Percentiles rank a stretch among this genome's conserved stretches.
Evolutionary conservation across 2,888 invertebrate genomes (phyloP).

Genomic region (Drosophila meridionalis): DNA sequence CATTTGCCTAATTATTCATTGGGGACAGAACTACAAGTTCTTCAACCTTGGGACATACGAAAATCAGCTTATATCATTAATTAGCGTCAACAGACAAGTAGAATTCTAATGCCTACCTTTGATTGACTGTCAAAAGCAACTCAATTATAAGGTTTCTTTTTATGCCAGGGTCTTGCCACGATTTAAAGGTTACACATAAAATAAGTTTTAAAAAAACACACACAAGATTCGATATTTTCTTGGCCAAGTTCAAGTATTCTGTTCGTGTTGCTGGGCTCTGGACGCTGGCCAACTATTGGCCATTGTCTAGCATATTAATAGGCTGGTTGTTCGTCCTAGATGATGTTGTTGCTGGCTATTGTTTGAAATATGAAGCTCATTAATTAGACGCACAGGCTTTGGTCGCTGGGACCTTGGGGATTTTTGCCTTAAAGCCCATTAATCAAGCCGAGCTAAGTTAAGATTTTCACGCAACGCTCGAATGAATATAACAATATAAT

Average conservation of each 20-base stretch:
- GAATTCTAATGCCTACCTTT: neutral
- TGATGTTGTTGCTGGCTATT: slow-evolving; percentile 28
- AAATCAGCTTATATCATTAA: neutral
- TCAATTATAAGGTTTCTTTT: neutral
- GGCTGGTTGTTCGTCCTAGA: slow-evolving; percentile 11
- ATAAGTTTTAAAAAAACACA: neutral
- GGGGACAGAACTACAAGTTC: neutral
- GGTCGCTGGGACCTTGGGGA: slow-evolving; percentile 55
- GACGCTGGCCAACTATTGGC: slow-evolving; percentile 27
- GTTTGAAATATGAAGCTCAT: slow-evolving; percentile 59
- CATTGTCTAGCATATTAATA: slow-evolving; percentile 53
- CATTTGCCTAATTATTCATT: neutral
- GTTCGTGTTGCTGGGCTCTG: slow-evolving; percentile 1
- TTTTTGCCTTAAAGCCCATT: slow-evolving; percentile 48
- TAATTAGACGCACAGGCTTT: slow-evolving; percentile 65
- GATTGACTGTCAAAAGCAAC: neutral
- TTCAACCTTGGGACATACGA: neutral
- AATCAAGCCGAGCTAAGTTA: slow-evolving; percentile 61
- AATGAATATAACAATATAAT: slow-evolving; percentile 65
- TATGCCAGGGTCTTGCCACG: neutral
- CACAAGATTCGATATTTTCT: slow-evolving; percentile 4
- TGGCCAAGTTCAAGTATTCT: slow-evolving; percentile 17
- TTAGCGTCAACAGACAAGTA: neutral
- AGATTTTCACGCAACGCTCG: slow-evolving; percentile 26
- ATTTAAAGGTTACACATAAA: neutral